Conservation (phyloP, 2,888 invertebrate genomes). For the Urechis unicinctus region DNA sequence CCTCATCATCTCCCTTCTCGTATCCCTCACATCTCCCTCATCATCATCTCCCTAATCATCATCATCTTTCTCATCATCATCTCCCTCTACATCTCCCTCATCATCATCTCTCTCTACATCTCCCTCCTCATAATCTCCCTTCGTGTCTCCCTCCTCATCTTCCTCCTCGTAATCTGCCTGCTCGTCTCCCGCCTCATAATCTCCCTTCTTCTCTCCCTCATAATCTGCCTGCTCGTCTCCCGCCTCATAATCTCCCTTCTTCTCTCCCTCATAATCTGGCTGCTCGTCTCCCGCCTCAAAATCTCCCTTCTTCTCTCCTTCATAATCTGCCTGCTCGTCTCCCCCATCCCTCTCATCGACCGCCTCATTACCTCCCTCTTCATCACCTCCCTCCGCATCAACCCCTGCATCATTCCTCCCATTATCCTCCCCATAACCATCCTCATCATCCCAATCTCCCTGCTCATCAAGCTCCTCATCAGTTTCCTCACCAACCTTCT, state of each 20-base stretch:
- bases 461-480: constrained; percentile 1
- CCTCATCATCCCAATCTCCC: constrained; percentile 6
- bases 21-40: background rate
- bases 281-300: background rate
- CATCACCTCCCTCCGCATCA: too few relatives aligned
- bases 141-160: too few relatives aligned
- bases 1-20: background rate
- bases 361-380: too few relatives aligned
- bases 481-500: background rate
- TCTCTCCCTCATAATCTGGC: background rate
- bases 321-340: background rate
- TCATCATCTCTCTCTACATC: too few relatives aligned
- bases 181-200: too few relatives aligned
- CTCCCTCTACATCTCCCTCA: too few relatives aligned
- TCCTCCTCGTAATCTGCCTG: too few relatives aligned
- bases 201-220: background rate
- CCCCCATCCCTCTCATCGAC: background rate
- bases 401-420: too few relatives aligned
- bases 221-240: background rate
- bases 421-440: constrained; percentile 7
- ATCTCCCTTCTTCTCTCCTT: background rate
- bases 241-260: too few relatives aligned
- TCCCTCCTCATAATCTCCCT: too few relatives aligned
- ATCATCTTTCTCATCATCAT: too few relatives aligned
- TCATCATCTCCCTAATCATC: too few relatives aligned